Conservation (phyloP, 2,888 invertebrate genomes). For the Microplitis deprimator region DNA sequence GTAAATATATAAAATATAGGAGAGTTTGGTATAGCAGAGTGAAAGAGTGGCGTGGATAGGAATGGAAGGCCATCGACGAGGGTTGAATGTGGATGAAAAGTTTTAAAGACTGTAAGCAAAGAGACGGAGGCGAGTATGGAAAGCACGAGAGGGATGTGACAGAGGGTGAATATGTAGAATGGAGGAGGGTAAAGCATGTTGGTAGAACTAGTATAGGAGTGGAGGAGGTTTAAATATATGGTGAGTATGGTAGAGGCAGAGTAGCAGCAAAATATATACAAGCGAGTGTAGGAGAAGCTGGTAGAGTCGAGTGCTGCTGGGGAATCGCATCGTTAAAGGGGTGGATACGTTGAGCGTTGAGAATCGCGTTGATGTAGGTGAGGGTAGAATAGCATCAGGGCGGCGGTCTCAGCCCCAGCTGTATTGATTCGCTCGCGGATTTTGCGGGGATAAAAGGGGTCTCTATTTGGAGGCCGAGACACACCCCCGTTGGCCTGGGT, state of each 20-base stretch:
- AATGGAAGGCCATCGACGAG: conserved; percentile 19
- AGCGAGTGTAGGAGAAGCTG: conserved; percentile 37
- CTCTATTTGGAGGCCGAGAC: conserved; percentile 43
- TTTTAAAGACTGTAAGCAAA: conserved; percentile 10
- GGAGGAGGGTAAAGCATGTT: conserved; percentile 27
- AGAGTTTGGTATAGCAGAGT: conserved; percentile 23
- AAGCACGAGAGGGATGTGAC: conserved; percentile 36
- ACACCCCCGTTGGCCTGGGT: conserved; percentile 59
- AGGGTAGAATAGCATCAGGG: conserved; percentile 55
- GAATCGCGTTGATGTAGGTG: conserved; percentile 54
- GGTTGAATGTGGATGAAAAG: neutral
- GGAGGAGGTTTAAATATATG: conserved; percentile 28
- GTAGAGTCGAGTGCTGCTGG: conserved; percentile 36
- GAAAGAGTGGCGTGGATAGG: conserved; percentile 45
- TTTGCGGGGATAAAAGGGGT: conserved; percentile 54
- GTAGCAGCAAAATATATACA: conserved; percentile 7
- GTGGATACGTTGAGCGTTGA: conserved; percentile 35
- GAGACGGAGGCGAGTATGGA: conserved; percentile 27
- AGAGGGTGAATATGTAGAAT: conserved; percentile 36
- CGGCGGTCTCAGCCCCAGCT: conserved; percentile 64
- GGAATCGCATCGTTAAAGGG: conserved; percentile 39
- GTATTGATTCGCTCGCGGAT: conserved; percentile 68
- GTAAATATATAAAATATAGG: conserved; percentile 13
- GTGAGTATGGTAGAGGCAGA: conserved; percentile 23
- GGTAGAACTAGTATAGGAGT: conserved; percentile 35